A percentile compares a stretch with the other conserved stretches of the same genome.
These are phyloP conservation scores for Himalopsyche kuldschensis DNA, from an alignment of 2,888 invertebrate species.

Conservation along the genomic window DNA sequence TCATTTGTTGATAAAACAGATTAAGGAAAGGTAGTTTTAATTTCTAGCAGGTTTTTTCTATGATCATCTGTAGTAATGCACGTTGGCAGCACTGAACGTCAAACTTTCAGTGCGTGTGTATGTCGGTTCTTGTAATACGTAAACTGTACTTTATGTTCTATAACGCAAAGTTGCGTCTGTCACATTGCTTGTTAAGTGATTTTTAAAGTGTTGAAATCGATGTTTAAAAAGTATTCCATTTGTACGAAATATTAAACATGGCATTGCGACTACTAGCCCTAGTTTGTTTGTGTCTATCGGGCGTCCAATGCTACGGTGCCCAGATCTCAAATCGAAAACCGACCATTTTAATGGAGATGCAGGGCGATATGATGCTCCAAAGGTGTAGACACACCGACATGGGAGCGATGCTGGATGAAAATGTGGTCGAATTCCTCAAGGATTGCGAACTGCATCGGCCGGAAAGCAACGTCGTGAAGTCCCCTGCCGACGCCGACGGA, in stretches of 20 bases:
- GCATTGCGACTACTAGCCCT: not conserved
- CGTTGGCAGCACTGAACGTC: not conserved
- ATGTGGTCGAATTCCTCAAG: not conserved
- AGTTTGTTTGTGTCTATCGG: not conserved
- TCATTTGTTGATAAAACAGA: too few species aligned
- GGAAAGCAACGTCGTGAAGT: not conserved
- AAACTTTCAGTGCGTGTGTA: not conserved
- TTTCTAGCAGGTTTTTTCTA: too few species aligned
- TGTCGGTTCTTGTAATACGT: not conserved
- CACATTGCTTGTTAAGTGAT: not conserved
- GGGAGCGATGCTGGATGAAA: not conserved
- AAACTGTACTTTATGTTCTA: not conserved
- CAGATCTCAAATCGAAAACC: not conserved
- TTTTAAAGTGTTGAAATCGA: not conserved
- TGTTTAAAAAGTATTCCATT: not conserved
- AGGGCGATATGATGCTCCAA: not conserved
- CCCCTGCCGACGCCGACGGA: not conserved
- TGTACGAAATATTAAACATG: not conserved
- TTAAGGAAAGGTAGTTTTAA: too few species aligned
- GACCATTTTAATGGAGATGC: not conserved
- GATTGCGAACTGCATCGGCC: conserved; percentile 7
- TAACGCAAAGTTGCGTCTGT: not conserved
- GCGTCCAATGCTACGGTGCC: not conserved
- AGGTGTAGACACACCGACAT: not conserved
- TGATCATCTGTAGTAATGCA: too few species aligned